Conservation (phyloP, 2,888 invertebrate genomes). For the Caenorhabditis sp. region DNA sequence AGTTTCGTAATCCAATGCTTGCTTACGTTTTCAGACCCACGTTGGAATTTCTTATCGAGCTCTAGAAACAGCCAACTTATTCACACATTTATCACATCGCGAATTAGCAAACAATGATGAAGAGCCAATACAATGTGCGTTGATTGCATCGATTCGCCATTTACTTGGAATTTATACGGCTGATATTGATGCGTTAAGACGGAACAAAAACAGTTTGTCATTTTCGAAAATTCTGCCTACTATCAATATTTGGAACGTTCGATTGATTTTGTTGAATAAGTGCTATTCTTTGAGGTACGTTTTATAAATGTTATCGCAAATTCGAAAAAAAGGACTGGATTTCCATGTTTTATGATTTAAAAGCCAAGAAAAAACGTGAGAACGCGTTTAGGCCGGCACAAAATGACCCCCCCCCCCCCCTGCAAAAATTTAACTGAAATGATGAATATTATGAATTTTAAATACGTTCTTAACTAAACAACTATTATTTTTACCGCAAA, state of each 20-base stretch:
- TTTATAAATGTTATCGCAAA: not conserved
- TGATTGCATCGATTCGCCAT: conserved; percentile 21
- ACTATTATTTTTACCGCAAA: no score
- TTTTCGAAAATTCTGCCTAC: conserved; percentile 21
- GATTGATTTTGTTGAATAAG: conserved; percentile 14
- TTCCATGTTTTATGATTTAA: no score
- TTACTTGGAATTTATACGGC: conserved; percentile 24
- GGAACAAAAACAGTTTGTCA: conserved; percentile 7
- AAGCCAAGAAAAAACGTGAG: no score
- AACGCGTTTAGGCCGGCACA: no score
- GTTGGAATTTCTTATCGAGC: conserved; percentile 14
- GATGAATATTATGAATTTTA: no score
- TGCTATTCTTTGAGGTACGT: conserved; percentile 10
- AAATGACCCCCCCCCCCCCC: no score
- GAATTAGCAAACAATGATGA: conserved; percentile 1
- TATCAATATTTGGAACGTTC: conserved; percentile 18
- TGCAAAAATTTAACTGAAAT: no score
- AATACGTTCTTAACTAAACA: no score
- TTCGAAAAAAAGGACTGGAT: no score
- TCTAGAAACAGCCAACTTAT: conserved; percentile 11
- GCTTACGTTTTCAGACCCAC: conserved; percentile 19
- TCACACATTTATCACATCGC: conserved; percentile 11
- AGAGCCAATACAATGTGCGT: conserved; percentile 5
- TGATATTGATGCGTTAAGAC: conserved; percentile 26
- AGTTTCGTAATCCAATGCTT: not conserved